Evolutionary conservation across 2,888 invertebrate genomes (phyloP).

Genomic region (Meloe dianella): DNA sequence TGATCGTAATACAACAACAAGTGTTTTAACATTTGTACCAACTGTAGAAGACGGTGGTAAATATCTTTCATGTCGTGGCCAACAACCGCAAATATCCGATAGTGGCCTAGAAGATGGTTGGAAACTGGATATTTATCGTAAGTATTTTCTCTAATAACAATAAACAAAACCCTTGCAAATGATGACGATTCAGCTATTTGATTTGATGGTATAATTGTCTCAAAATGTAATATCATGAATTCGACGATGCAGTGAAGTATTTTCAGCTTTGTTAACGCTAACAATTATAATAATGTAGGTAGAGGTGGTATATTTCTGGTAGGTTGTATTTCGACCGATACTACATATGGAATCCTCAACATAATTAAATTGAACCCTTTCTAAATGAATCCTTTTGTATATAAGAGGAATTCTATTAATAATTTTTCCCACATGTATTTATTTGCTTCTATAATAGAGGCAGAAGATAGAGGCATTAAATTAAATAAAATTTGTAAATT

Average conservation of each 20-base stretch:
- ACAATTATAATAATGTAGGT: constrained; percentile 11
- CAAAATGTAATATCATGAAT: background rate
- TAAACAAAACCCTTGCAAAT: background rate
- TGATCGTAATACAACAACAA: constrained; percentile 78
- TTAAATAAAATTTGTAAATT: background rate
- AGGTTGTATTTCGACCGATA: background rate
- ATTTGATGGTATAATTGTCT: constrained; percentile 4
- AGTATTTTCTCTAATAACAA: constrained; percentile 62
- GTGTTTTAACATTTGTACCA: constrained; percentile 77
- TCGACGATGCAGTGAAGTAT: constrained; percentile 12
- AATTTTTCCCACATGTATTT: background rate
- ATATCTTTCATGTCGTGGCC: constrained; percentile 77
- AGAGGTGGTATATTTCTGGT: background rate
- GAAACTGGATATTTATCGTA: constrained; percentile 84
- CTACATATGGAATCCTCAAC: constrained; percentile 14
- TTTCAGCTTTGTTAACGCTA: constrained; percentile 14
- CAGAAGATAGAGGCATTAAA: background rate
- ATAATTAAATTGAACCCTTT: constrained; percentile 27
- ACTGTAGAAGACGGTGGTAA: constrained; percentile 82
- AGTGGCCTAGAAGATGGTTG: constrained; percentile 80
- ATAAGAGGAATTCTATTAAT: constrained; percentile 1
- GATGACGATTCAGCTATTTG: background rate
- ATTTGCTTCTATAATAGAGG: background rate
- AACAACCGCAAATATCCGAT: constrained; percentile 76
- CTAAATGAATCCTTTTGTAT: constrained; percentile 1